A percentile compares a stretch with the other conserved stretches of the same genome.
phyloP scores from a whole-genome alignment of 2,797 vertebrate genomes.

The Microtus agrestis region DNA sequence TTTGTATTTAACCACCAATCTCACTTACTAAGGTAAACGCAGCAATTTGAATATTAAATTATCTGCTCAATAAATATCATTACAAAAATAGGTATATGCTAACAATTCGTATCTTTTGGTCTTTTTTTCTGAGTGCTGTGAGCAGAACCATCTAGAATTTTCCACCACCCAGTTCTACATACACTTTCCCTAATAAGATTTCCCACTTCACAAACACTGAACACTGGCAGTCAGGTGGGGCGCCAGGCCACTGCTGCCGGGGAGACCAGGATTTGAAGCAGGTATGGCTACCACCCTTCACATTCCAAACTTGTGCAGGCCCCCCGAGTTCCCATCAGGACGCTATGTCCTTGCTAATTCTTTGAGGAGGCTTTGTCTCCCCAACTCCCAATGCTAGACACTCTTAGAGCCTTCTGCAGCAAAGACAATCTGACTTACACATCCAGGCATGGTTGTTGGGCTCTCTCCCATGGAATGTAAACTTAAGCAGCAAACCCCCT shows the following conservation, averaged over 20 bases:
- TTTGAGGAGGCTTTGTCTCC: neutral
- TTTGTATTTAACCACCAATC: neutral
- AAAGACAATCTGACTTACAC: neutral
- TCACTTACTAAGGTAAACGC: neutral
- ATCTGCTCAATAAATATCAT: neutral
- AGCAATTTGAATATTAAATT: constrained; percentile 20
- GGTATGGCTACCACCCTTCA: neutral
- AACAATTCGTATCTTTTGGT: neutral
- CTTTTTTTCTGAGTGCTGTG: neutral
- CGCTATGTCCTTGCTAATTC: neutral
- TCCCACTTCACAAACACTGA: neutral
- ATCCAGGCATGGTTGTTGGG: neutral
- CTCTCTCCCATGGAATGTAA: neutral
- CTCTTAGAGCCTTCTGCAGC: neutral
- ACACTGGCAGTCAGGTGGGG: neutral
- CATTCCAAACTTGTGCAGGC: neutral
- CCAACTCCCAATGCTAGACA: neutral
- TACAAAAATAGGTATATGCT: neutral
- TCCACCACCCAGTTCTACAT: neutral
- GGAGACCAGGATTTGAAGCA: neutral
- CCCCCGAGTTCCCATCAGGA: no score
- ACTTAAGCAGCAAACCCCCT: neutral
- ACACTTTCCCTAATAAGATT: neutral
- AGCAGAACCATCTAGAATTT: neutral
- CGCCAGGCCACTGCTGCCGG: neutral